A percentile compares a stretch with the other conserved stretches of the same genome.
phyloP scores from a whole-genome alignment of 2,797 vertebrate species.

The Florisuga fusca region DNA sequence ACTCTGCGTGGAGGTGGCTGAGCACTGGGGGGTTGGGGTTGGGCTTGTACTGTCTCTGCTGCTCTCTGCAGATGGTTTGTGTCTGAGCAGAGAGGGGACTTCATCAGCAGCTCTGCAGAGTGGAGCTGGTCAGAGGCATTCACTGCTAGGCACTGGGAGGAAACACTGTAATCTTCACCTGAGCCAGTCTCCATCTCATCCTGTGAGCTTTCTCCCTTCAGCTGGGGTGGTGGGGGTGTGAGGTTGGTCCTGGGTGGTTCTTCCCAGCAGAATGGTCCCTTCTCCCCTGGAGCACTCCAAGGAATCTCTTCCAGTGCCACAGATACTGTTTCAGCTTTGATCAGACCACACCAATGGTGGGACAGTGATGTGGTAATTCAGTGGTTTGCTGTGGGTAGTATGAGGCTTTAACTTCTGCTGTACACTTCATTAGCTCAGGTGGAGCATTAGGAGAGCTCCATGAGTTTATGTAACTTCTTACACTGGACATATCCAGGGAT shows the following conservation, averaged over 20 bases:
- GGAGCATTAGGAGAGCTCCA: not conserved
- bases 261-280: not conserved
- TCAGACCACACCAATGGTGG: not conserved
- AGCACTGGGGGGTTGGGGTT: not conserved
- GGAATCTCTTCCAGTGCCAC: not conserved
- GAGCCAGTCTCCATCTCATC: not conserved
- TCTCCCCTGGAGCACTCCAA: accelerated
- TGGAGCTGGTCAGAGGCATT: not conserved
- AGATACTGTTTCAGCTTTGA: not conserved
- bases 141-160: not conserved
- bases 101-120: not conserved
- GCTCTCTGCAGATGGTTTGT: not conserved
- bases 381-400: not conserved
- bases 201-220: not conserved
- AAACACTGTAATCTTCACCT: not conserved
- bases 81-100: not conserved
- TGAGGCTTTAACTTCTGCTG: not conserved
- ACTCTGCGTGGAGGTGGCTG: not conserved
- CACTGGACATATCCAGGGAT: not conserved
- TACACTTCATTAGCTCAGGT: not conserved
- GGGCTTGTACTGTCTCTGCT: not conserved
- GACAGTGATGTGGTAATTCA: not conserved
- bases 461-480: not conserved
- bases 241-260: not conserved
- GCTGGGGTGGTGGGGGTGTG: not conserved